A percentile compares a stretch with the other conserved stretches of the same genome.
Conservation (phyloP, 2,113 vertebrate species). For the Glaucidium brasilianum region DNA sequence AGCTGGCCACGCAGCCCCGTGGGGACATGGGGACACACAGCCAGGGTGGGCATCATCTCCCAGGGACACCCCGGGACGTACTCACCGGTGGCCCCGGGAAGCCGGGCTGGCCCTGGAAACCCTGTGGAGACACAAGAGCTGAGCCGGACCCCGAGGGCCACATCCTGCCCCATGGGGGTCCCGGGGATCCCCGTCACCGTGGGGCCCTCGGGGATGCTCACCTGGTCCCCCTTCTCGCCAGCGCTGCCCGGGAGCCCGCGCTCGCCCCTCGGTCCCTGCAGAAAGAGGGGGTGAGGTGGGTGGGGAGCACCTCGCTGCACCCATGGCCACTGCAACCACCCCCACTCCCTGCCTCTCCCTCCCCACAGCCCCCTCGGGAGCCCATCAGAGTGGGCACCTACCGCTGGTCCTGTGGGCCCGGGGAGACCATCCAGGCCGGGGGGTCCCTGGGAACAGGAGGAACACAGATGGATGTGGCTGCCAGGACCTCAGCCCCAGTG, state of each 20-base stretch:
- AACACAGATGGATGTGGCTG: background rate
- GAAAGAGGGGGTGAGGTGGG: background rate
- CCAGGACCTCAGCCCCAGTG: background rate
- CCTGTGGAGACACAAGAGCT: constrained; percentile 68
- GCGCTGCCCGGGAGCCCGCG: constrained; percentile 75
- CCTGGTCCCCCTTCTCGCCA: constrained; percentile 90
- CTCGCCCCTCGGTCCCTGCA: constrained; percentile 90
- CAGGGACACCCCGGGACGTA: background rate
- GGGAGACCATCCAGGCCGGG: constrained; percentile 84
- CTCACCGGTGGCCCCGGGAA: constrained; percentile 90
- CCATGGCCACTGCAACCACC: background rate
- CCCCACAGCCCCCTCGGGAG: background rate
- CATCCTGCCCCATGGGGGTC: rapidly evolving
- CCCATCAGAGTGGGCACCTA: constrained; percentile 62
- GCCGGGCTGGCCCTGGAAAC: constrained; percentile 91
- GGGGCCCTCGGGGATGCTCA: background rate
- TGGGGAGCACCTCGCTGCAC: background rate
- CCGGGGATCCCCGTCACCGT: rapidly evolving
- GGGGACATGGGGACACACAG: background rate
- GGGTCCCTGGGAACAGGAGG: constrained; percentile 77
- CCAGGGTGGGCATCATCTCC: background rate
- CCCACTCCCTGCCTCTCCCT: rapidly evolving
- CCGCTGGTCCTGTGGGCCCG: constrained; percentile 80
- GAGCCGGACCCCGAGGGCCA: rapidly evolving
- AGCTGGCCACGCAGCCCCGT: rapidly evolving